Evolutionary conservation across 2,888 invertebrate species (phyloP).

Genomic region (Rotaria macrura): DNA sequence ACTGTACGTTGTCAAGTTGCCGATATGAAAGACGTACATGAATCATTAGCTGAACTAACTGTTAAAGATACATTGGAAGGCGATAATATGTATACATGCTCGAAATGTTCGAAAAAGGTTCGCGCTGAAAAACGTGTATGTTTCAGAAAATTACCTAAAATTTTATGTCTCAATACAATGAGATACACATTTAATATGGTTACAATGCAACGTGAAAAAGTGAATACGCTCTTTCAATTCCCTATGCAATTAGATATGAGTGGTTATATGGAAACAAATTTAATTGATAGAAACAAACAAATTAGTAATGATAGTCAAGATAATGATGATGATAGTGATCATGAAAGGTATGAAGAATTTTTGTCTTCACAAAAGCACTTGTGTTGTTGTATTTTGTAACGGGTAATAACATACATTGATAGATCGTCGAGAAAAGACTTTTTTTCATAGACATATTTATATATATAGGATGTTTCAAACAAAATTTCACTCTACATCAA

Average conservation of each 20-base stretch:
- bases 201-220: slow-evolving; percentile 86
- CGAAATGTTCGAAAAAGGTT: slow-evolving; percentile 84
- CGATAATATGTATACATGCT: slow-evolving; percentile 93
- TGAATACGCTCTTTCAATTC: slow-evolving; percentile 90
- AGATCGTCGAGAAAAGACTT: too few relatives aligned
- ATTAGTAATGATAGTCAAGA: not conserved
- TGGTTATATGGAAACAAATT: slow-evolving; percentile 79
- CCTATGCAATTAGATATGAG: slow-evolving; percentile 84
- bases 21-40: slow-evolving; percentile 86
- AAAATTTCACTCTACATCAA: too few relatives aligned
- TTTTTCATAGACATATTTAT: too few relatives aligned
- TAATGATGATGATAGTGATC: not conserved
- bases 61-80: slow-evolving; percentile 90
- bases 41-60: slow-evolving; percentile 87
- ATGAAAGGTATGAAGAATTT: not conserved
- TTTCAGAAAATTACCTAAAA: slow-evolving; percentile 80
- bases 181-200: slow-evolving; percentile 92
- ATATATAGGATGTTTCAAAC: too few relatives aligned
- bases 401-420: too few relatives aligned
- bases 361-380: too few relatives aligned
- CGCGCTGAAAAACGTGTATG: slow-evolving; percentile 85
- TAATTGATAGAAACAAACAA: slow-evolving; percentile 54
- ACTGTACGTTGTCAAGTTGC: slow-evolving; percentile 89
- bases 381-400: too few relatives aligned
- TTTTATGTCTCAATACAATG: slow-evolving; percentile 90